Conservation (phyloP, 1,140 invertebrate species). For the Mamestra configurata region DNA sequence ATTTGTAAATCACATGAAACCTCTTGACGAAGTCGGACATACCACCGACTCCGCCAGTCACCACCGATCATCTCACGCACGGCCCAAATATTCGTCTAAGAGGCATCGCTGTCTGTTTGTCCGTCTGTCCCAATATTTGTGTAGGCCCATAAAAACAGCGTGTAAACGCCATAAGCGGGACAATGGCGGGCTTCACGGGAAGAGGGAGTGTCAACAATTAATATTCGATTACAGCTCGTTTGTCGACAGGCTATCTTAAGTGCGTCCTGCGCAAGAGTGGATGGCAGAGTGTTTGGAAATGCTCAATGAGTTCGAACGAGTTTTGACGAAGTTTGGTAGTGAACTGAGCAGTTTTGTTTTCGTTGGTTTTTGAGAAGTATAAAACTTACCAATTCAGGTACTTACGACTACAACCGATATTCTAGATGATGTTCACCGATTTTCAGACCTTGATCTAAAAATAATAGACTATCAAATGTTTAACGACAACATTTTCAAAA, state of each 20-base stretch:
- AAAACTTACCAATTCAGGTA: too few species aligned
- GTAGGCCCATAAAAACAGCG: constrained; percentile 38
- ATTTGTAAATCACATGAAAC: background rate
- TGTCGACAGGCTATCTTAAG: background rate
- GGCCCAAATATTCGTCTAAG: constrained; percentile 11
- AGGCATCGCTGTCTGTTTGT: constrained; percentile 41
- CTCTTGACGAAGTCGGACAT: background rate
- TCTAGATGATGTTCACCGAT: too few species aligned
- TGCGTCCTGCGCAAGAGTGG: background rate
- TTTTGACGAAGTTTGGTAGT: background rate
- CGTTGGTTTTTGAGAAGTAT: too few species aligned
- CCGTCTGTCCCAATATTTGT: constrained; percentile 40
- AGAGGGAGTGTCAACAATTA: constrained; percentile 32
- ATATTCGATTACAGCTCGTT: constrained; percentile 39
- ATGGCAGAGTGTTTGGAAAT: constrained; percentile 3
- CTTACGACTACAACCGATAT: too few species aligned
- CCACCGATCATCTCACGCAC: background rate
- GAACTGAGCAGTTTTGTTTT: background rate
- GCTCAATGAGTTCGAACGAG: background rate
- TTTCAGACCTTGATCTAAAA: too few species aligned
- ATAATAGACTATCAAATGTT: too few species aligned
- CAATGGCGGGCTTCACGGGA: constrained; percentile 11
- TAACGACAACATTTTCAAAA: background rate
- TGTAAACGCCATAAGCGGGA: constrained; percentile 37
- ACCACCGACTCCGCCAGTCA: background rate